Evolutionary conservation across 2,113 vertebrate genomes (phyloP).

Genomic region (Platichthys flesus): DNA sequence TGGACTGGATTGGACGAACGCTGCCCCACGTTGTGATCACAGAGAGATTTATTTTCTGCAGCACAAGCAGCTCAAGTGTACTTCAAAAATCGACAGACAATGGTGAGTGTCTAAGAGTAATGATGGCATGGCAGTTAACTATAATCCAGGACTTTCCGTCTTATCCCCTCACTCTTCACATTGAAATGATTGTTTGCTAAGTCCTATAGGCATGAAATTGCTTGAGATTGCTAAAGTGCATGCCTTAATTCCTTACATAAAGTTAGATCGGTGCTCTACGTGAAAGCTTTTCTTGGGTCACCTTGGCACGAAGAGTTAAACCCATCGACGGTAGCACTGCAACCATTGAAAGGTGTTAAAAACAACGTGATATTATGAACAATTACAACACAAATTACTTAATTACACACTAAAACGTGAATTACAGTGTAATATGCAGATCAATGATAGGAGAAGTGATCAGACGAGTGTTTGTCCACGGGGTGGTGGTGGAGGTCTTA

Average conservation of each 20-base stretch:
- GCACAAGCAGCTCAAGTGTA: slow-evolving; percentile 71
- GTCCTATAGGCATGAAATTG: slow-evolving; percentile 68
- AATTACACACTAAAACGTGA: too few relatives aligned
- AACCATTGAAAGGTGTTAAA: slow-evolving; percentile 6
- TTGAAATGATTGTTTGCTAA: slow-evolving; percentile 71
- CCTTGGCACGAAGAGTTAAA: slow-evolving; percentile 46
- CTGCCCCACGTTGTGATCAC: slow-evolving; percentile 71
- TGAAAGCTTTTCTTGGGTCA: slow-evolving; percentile 44
- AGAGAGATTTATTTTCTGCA: slow-evolving; percentile 65
- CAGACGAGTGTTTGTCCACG: too few relatives aligned
- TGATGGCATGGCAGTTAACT: slow-evolving; percentile 69
- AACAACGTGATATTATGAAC: neutral
- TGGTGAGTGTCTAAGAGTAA: slow-evolving; percentile 67
- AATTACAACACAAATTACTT: neutral
- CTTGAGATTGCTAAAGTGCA: slow-evolving; percentile 64
- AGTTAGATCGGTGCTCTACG: slow-evolving; percentile 44
- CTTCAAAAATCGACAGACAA: slow-evolving; percentile 75
- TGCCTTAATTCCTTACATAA: slow-evolving; percentile 62
- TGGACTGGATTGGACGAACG: slow-evolving; percentile 49
- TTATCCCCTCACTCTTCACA: slow-evolving; percentile 66
- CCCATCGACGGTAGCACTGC: neutral
- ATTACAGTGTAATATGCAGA: too few relatives aligned
- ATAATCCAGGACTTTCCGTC: slow-evolving; percentile 75
- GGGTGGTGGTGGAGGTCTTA: too few relatives aligned
- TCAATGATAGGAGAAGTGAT: too few relatives aligned